A percentile compares a stretch with the other conserved stretches of the same genome.
Conservation (phyloP, 2,113 vertebrate species). For the Xerus inauris region DNA sequence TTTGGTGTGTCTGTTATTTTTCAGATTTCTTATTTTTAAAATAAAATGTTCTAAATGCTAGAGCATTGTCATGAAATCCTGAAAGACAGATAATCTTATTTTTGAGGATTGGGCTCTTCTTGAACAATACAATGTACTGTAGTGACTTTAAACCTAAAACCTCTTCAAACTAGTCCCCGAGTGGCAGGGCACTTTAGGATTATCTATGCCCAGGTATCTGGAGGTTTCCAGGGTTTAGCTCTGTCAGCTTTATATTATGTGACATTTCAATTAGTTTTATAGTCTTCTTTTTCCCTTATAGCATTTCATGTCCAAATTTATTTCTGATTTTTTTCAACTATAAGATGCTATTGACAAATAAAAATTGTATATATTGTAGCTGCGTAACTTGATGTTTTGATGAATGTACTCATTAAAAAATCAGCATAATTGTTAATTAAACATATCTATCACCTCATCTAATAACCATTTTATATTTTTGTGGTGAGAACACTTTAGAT, state of each 20-base stretch:
- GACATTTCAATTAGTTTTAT: constrained; percentile 15
- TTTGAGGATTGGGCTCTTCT: background rate
- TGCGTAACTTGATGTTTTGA: background rate
- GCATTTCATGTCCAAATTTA: background rate
- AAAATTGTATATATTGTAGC: background rate
- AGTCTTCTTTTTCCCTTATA: background rate
- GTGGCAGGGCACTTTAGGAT: background rate
- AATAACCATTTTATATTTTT: background rate
- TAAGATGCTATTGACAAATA: background rate
- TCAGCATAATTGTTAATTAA: background rate
- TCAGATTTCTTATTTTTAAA: background rate
- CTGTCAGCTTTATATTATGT: background rate
- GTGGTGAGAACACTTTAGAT: background rate
- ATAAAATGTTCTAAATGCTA: background rate
- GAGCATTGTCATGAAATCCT: background rate
- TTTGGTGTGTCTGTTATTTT: background rate
- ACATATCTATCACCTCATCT: background rate
- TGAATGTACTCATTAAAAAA: background rate
- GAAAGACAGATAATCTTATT: constrained; percentile 23
- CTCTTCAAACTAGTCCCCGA: background rate
- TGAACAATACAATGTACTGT: background rate
- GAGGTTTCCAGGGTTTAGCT: background rate
- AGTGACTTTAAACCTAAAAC: constrained; percentile 23
- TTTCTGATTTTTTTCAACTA: background rate
- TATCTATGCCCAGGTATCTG: background rate